These are phyloP conservation scores for Malurus elegans DNA, from an alignment of 2,113 vertebrate species.

Conservation along the genomic window DNA sequence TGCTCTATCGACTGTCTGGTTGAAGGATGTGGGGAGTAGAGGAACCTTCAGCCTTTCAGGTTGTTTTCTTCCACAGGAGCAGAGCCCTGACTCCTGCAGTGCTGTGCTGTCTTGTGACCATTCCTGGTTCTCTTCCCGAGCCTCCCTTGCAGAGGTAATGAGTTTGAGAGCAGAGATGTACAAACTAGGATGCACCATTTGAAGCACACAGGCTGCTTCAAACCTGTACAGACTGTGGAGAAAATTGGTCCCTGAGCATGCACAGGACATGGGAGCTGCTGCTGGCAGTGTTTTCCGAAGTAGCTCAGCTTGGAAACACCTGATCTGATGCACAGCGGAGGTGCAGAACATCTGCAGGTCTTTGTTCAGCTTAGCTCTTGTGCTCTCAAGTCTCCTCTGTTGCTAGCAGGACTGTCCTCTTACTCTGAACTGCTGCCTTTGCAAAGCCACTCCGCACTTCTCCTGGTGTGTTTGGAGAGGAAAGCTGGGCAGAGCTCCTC, in stretches of 20 bases:
- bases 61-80: neutral
- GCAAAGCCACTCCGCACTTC: neutral
- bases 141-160: neutral
- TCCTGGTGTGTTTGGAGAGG: neutral
- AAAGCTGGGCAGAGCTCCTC: neutral
- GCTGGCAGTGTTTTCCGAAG: neutral
- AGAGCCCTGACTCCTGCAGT: neutral
- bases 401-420: neutral
- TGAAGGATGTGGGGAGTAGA: neutral
- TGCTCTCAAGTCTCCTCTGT: neutral
- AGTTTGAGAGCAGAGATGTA: neutral
- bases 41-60: neutral
- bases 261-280: fast-evolving
- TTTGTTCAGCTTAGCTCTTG: neutral
- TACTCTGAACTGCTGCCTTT: neutral
- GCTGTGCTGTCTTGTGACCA: neutral
- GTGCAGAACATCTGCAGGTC: neutral
- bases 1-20: fast-evolving
- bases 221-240: neutral
- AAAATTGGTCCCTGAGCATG: neutral
- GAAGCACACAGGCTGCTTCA: neutral
- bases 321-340: fast-evolving
- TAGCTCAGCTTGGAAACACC: neutral
- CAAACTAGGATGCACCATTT: neutral
- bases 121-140: neutral